phyloP scores from a whole-genome alignment of 2,888 invertebrate species.

The Lithosia quadra region DNA sequence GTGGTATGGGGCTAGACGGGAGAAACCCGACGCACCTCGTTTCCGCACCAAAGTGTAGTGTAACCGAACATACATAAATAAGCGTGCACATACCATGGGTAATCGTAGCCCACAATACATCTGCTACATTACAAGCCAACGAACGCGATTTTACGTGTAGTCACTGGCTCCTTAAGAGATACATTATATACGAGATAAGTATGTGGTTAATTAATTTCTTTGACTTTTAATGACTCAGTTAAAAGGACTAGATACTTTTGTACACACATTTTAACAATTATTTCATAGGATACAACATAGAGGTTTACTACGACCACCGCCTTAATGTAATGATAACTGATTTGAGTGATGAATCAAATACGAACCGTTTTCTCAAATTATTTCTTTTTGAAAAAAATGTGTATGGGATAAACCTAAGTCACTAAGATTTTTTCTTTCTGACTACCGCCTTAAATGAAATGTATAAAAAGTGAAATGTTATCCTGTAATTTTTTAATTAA shows the following conservation, averaged over 20 bases:
- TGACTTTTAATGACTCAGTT: neutral
- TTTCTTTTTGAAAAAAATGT: too few species aligned
- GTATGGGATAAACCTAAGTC: too few species aligned
- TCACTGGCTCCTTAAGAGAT: slow-evolving; percentile 25
- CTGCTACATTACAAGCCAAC: slow-evolving; percentile 50
- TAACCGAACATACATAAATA: slow-evolving; percentile 61
- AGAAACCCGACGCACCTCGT: slow-evolving; percentile 80
- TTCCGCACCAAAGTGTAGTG: slow-evolving; percentile 76
- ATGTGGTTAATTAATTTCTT: neutral
- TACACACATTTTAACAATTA: neutral
- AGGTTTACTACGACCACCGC: too few species aligned
- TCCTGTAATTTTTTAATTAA: too few species aligned
- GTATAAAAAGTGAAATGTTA: too few species aligned
- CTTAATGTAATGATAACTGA: too few species aligned
- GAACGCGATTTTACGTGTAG: slow-evolving; percentile 30
- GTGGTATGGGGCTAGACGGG: slow-evolving; percentile 84
- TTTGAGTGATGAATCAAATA: too few species aligned
- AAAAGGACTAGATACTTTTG: too few species aligned
- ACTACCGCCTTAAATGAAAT: too few species aligned
- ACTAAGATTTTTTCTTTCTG: too few species aligned
- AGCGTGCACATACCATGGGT: slow-evolving; percentile 60
- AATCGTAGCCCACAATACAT: slow-evolving; percentile 68
- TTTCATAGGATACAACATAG: too few species aligned
- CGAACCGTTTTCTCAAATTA: too few species aligned
- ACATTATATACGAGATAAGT: slow-evolving; percentile 11